phyloP scores from a whole-genome alignment of 2,888 invertebrate genomes.

The Ochropacha duplaris region DNA sequence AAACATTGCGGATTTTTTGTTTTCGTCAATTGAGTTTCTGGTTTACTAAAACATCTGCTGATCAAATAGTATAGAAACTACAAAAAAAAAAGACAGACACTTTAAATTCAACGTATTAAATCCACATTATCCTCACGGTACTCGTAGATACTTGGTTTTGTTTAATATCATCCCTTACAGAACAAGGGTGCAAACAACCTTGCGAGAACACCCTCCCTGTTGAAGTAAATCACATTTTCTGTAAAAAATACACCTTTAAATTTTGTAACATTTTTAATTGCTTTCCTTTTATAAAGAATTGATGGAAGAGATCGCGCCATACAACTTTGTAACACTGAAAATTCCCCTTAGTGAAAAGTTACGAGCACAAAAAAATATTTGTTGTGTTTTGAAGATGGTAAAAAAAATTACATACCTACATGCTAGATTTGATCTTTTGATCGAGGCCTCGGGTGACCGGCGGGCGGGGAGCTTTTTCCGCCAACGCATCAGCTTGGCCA shows the following conservation, averaged over 20 bases:
- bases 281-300: conserved; percentile 9
- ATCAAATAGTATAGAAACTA: no score
- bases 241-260: conserved; percentile 58
- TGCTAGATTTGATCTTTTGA: no score
- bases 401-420: no score
- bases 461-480: no score
- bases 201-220: conserved; percentile 50
- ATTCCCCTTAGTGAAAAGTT: not conserved
- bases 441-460: no score
- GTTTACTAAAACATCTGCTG: no score
- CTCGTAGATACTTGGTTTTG: conserved; percentile 52
- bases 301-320: not conserved
- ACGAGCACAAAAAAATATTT: not conserved
- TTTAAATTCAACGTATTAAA: conserved; percentile 10
- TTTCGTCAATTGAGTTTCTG: no score
- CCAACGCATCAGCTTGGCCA: no score
- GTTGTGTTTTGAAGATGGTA: no score
- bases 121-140: conserved; percentile 31
- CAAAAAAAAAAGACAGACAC: no score
- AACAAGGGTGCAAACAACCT: conserved; percentile 72
- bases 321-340: not conserved
- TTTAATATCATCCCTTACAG: conserved; percentile 68
- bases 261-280: conserved; percentile 25
- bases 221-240: conserved; percentile 72
- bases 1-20: no score